These are phyloP conservation scores for Dysidea cf. avara DNA, from an alignment of 37 sponge, comb jelly and placozoan species.

Conservation along the genomic window DNA sequence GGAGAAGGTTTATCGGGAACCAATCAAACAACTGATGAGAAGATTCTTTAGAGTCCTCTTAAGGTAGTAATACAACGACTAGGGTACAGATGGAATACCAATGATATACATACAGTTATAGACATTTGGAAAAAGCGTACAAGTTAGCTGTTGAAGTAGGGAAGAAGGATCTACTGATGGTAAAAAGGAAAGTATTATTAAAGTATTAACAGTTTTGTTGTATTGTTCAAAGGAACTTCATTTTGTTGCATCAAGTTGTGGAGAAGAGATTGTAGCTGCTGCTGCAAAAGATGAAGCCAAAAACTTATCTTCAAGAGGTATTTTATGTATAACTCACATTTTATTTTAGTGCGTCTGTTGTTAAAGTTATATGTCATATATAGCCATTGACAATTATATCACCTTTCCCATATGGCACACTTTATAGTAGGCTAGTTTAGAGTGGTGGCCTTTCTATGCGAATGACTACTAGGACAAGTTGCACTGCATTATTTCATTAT, in stretches of 20 bases:
- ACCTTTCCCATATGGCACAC: too few species aligned
- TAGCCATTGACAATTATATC: too few species aligned
- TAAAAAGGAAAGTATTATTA: not conserved
- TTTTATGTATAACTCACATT: too few species aligned
- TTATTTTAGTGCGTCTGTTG: too few species aligned
- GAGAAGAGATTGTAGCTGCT: constrained; percentile 42
- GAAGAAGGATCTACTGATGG: constrained; percentile 69
- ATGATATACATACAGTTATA: constrained; percentile 27
- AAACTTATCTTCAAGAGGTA: constrained; percentile 8
- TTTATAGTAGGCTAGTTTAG: too few species aligned
- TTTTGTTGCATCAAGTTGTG: constrained; percentile 34
- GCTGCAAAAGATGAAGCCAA: constrained; percentile 43
- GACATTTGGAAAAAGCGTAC: constrained; percentile 54
- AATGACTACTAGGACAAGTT: too few species aligned
- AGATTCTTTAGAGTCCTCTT: constrained; percentile 55
- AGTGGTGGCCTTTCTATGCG: too few species aligned
- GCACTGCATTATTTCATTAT: too few species aligned
- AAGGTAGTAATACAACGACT: too few species aligned
- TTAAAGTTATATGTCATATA: too few species aligned
- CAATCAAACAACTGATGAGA: constrained; percentile 45
- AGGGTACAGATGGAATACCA: too few species aligned
- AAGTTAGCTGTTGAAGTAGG: constrained; percentile 43
- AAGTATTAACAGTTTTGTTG: not conserved
- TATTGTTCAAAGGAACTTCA: constrained; percentile 48
- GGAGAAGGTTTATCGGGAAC: constrained; percentile 8